Evolutionary conservation across 1,140 invertebrate species (phyloP).

Genomic region (Ceratina calcarata): DNA sequence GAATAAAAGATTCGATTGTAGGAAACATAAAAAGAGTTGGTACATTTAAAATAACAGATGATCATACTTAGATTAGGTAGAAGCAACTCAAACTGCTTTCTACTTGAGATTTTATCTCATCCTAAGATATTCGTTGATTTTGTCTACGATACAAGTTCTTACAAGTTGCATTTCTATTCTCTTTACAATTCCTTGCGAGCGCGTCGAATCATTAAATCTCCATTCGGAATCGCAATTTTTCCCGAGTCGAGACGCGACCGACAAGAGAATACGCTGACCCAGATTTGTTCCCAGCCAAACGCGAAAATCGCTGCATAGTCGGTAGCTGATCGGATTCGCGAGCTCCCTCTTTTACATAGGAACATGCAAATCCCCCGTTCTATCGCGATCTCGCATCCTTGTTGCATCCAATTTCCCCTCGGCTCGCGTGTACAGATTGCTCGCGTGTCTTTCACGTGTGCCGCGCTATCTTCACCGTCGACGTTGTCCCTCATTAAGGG

Average conservation of each 20-base stretch:
- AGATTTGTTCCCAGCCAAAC: background rate
- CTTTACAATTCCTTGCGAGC: no score
- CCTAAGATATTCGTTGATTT: no score
- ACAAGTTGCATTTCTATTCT: no score
- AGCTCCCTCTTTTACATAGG: background rate
- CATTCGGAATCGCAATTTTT: background rate
- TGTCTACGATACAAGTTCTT: no score
- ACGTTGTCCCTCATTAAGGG: slow-evolving; percentile 24
- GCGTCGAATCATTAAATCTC: background rate
- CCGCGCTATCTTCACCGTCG: background rate
- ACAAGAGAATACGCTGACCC: background rate
- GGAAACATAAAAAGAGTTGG: no score
- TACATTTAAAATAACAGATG: no score
- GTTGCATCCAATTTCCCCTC: slow-evolving; percentile 23
- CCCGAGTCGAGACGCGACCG: background rate
- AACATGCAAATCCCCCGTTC: slow-evolving; percentile 27
- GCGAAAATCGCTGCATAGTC: background rate
- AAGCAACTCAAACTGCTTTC: no score
- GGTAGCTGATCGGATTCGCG: background rate
- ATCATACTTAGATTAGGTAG: no score
- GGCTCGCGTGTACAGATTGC: slow-evolving; percentile 22
- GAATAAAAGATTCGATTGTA: no score
- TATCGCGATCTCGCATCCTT: slow-evolving; percentile 15
- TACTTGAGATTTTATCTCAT: no score
- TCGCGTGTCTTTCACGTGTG: slow-evolving; percentile 36